Percentiles rank a stretch among this genome's conserved stretches.
These are phyloP conservation scores for Labroides dimidiatus DNA, from an alignment of 2,797 vertebrate genomes.

Conservation along the genomic window DNA sequence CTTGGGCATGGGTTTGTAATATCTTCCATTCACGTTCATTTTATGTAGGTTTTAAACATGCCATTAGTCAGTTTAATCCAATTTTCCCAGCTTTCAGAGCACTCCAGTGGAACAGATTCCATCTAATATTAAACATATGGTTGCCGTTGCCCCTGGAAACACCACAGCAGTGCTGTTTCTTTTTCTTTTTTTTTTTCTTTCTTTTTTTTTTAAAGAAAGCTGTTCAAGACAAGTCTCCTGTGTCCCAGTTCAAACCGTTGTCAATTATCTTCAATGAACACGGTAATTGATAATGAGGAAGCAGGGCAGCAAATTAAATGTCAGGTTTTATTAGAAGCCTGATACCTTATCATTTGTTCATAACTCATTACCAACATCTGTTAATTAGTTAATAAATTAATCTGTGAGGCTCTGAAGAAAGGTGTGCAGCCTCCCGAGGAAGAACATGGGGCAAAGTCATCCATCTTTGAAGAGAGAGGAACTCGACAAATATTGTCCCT, in stretches of 20 bases:
- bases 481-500: constrained; percentile 82
- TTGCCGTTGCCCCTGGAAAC: constrained; percentile 78
- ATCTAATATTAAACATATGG: constrained; percentile 91
- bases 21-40: constrained; percentile 87
- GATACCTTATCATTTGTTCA: constrained; percentile 89
- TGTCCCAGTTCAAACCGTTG: constrained; percentile 71
- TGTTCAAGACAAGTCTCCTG: constrained; percentile 78
- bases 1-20: constrained; percentile 76
- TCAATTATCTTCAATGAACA: constrained; percentile 81
- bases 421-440: constrained; percentile 62
- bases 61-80: constrained; percentile 91
- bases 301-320: constrained; percentile 86
- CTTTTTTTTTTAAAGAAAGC: constrained; percentile 66
- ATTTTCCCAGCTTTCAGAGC: constrained; percentile 86
- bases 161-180: constrained; percentile 59
- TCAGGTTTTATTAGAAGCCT: constrained; percentile 86
- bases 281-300: constrained; percentile 85
- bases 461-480: constrained; percentile 77
- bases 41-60: constrained; percentile 89
- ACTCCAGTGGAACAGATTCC: constrained; percentile 88
- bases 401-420: constrained; percentile 74
- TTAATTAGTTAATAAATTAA: constrained; percentile 85
- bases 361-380: constrained; percentile 87
- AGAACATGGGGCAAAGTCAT: constrained; percentile 76
- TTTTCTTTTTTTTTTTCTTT: constrained; percentile 50